Evolutionary conservation across 2,113 vertebrate species (phyloP), one percentile per base, ranked within the genome.

Genomic region (Macheiramphus alcinus): DNA sequence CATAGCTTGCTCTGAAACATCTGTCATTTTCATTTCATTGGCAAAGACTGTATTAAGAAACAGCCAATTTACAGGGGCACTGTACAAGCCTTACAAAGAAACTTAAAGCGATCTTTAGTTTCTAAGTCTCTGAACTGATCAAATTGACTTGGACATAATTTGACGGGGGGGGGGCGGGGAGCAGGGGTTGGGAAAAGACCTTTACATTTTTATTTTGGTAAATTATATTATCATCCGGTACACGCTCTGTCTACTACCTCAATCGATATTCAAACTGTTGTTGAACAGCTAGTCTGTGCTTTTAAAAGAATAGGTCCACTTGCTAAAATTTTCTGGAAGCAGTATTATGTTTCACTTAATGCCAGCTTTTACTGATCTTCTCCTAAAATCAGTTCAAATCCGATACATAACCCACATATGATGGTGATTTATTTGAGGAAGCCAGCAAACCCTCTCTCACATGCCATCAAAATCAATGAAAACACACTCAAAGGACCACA

Each of bases 311-410:
- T 15, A 88, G 13, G 9, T 52, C n/a, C 43, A n/a, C 43, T 78
- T 78, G 78, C 21, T 79, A 40, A 53, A 59, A 52, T 72, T 43
- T 63, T 81, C 32, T 86, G 53, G 72, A 67, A 91, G 47, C 10
- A 67, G 29, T 84, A 75, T 73, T 45, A 71, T n/a, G 16, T 90
- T 92, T 84, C 91, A 53, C 20, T 75, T 86, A 70, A 83, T 56
- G 52, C 38, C 78, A 73, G 11, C 21, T 80, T 88, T 67, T 55
- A 80, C 58, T 58, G 34, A 86, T 50, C 14, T 86, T 89, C 38
- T 80, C 20, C 59, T 80, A 62, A 94, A 83, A 63, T 63, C 26
- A 59, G 21, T 48, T 93, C 47, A 70, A 72, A 53, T 61, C 25
- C 58, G 19, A 73, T n/a, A 16, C 15, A 11, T 75, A 29, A 82